phyloP scores from a whole-genome alignment of 2,113 vertebrate species.

The Nothoprocta perdicaria region DNA sequence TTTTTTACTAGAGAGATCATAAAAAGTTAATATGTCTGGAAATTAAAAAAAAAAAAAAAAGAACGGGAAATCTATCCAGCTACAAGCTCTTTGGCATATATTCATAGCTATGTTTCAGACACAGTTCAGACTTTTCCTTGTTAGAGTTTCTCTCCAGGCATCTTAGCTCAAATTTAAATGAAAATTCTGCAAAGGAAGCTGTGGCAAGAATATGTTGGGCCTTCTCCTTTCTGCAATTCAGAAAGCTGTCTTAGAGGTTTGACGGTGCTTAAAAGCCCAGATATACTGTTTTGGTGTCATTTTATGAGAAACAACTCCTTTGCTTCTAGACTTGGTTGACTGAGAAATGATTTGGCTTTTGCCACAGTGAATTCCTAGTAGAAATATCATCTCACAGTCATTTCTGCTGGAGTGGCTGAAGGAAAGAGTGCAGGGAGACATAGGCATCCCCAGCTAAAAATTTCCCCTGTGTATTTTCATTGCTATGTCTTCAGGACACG shows the following conservation, averaged over 20 bases:
- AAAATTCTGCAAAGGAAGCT: neutral
- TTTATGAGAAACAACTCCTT: neutral
- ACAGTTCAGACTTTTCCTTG: neutral
- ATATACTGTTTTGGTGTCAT: neutral
- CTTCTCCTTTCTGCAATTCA: neutral
- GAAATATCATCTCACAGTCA: fast-evolving
- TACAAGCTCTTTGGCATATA: neutral
- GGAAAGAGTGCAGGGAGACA: fast-evolving
- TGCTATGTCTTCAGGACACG: fast-evolving
- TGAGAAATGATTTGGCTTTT: neutral
- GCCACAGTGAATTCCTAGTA: neutral
- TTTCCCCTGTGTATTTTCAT: neutral
- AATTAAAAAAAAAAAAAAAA: neutral
- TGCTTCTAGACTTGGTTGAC: neutral
- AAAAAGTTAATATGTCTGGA: neutral
- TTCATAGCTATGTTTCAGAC: neutral
- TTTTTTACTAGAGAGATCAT: constrained; percentile 37
- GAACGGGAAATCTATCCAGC: neutral
- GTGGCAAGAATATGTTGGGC: neutral
- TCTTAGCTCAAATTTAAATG: constrained; percentile 8
- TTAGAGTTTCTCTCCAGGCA: neutral
- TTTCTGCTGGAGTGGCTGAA: neutral
- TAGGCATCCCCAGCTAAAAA: fast-evolving
- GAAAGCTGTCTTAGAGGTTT: neutral
- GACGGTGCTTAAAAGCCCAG: neutral